phyloP scores from a whole-genome alignment of 2,113 vertebrate genomes.

The Sylvilagus bachmani region DNA sequence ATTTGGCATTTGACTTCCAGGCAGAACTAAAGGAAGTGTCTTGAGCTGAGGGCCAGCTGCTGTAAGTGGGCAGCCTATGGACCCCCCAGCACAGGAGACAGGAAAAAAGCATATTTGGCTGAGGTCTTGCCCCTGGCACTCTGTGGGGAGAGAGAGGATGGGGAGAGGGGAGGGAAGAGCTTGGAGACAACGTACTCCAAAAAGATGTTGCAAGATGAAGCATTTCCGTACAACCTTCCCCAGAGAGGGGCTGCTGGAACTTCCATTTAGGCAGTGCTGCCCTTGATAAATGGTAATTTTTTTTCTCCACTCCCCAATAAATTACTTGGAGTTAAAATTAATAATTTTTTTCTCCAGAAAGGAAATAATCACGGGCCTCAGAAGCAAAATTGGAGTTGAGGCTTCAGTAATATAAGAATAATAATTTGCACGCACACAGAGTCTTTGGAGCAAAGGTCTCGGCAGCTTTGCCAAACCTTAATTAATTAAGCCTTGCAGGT shows the following conservation, averaged over 20 bases:
- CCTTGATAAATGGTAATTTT: conserved; percentile 59
- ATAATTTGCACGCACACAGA: conserved; percentile 66
- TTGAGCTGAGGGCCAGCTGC: neutral
- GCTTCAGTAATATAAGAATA: conserved; percentile 73
- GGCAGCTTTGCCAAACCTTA: conserved; percentile 79
- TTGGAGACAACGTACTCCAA: neutral
- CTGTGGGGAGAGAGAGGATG: accelerated
- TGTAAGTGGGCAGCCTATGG: neutral
- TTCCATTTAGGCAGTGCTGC: conserved; percentile 6
- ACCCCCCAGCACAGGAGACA: neutral
- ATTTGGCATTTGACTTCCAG: conserved; percentile 26
- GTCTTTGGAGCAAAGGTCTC: conserved; percentile 77
- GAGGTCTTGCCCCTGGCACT: neutral
- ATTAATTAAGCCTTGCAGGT: conserved; percentile 80
- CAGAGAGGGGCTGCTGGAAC: neutral
- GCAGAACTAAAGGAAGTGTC: neutral
- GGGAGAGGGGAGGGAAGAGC: no score
- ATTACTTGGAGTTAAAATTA: conserved; percentile 74
- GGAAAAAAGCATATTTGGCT: neutral
- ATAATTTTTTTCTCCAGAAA: conserved; percentile 66
- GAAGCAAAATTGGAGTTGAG: conserved; percentile 70
- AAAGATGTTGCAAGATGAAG: neutral
- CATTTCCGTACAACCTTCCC: neutral
- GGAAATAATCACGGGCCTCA: conserved; percentile 78
- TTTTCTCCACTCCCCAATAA: neutral